Base-by-base conservation (phyloP, 2,113 vertebrate genomes). In the Channa maculata region DNA sequence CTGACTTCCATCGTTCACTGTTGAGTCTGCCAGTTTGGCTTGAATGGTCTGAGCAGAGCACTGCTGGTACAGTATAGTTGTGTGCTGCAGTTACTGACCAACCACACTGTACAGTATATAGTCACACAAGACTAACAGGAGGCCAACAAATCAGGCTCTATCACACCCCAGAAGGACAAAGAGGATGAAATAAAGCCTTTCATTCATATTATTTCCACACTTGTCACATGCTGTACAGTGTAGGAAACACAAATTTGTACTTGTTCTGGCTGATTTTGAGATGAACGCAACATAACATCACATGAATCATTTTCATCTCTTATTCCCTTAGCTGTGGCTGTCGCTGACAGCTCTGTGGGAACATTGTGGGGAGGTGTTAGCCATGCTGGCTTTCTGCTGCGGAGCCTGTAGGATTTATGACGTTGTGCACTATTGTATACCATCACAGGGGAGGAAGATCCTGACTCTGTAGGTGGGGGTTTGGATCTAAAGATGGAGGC, bases 221-320 rank as follows among this genome's bases (percentile, higher is more conserved):
- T 83, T 72, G 80, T 80, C 78, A 80, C 68, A 64, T 55, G 76
- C 71, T 71, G 52, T 70, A 82, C 76, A 67, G 74, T 80, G 79
- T 74, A 73, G 80, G 75, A 67, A 83, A 83, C 84, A 85, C 84
- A 87, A 78, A 89, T 88, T 86, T 89, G 88, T 87, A 90, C 89
- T 89, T 78, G 82, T 83, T 85, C 68, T 61, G 75, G 76, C 58
- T 90, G 90, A 90, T 92, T 89, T 87, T 89, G 84, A 7, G 68
- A 79, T 55, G 57, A 80, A 60, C 82, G 69, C 80, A 82, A 80
- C 84, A 88, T 36, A 88, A 89, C 80, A 66, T 61, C 84, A 77
- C 80, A 90, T 90, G 76, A 92, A 90, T 91, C 85, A 89, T 83
- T 77, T 88, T 84, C 65, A 57, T 84, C 71, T 66, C 73, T 77